Evolutionary conservation across 2,888 invertebrate genomes (phyloP), one percentile per base, ranked within the genome.

Genomic region (Brachycybe producta): DNA sequence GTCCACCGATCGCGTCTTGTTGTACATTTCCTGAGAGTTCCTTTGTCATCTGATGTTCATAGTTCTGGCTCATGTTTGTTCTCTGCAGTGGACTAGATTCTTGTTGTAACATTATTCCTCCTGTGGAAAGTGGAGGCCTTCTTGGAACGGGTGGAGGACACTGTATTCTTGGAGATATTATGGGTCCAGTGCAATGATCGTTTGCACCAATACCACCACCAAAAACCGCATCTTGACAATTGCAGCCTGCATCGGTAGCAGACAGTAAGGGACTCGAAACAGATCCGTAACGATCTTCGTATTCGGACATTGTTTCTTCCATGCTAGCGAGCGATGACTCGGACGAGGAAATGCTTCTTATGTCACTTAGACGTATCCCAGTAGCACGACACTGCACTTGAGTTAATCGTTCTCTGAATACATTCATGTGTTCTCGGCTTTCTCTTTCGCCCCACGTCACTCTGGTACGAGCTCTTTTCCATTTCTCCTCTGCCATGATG

Each of bases 401-500:
- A 19, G 36, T 17, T 24, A 53, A 35, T 13, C 45, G 19, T 23
- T 53, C 53, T n/a, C 53, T 53, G 40, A 58, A 57, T 15, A 58
- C 54, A 43, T 57, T 55, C 11, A 57, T 48, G 11, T 58, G 56
- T 27, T 56, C 54, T 43, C 55, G 54, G 55, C 49, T 43, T 35
- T 54, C 35, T 46, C 53, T 35, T 38, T 55, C 21, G n/a, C 44
- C 30, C 52, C 57, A 49, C 34, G 51, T 51, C 23, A 53, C 51
- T 34, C 58, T 36, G 48, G 54, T 51, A 30, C 30, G 27, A 15
- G 58, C 54, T 38, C 58, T 57, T 50, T 59, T 60, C 62, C 63
- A 64, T 19, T 58, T 57, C 41, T 63, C 62, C 54, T 64, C 64
- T 15, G 61, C 61, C 52, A 61, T 46, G 4, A 60, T 45, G 26